Conservation (phyloP, 2,113 vertebrate species). For the Typhlomys cinereus region DNA sequence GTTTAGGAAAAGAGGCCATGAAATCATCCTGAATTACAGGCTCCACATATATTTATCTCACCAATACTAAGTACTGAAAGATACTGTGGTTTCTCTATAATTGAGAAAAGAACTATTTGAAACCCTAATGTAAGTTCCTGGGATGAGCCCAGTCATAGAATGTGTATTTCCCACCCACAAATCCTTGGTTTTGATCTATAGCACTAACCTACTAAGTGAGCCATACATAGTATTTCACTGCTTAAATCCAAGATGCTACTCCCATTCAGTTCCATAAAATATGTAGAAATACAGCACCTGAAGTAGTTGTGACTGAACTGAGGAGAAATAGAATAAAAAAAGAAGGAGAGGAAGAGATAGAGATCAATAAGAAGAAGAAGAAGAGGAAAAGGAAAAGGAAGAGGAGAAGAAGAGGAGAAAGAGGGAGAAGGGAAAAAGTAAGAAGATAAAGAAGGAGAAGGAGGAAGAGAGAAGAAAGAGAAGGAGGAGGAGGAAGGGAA, state of each 20-base stretch:
- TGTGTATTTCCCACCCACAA: not conserved
- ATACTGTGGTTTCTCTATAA: not conserved
- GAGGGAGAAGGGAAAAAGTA: too few species aligned
- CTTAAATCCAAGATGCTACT: not conserved
- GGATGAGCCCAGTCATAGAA: not conserved
- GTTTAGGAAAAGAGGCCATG: not conserved
- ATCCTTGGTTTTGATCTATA: not conserved
- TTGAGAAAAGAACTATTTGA: not conserved
- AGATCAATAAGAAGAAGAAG: too few species aligned
- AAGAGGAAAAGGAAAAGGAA: too few species aligned
- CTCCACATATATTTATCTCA: not conserved
- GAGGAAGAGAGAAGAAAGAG: too few species aligned
- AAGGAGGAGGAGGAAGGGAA: too few species aligned
- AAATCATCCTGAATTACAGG: not conserved
- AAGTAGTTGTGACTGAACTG: too few species aligned
- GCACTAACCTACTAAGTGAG: not conserved
- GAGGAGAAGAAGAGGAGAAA: too few species aligned
- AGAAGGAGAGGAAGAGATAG: too few species aligned
- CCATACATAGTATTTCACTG: not conserved
- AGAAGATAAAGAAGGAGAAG: too few species aligned
- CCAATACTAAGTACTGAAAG: not conserved
- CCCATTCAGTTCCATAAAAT: not conserved
- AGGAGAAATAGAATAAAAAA: too few species aligned
- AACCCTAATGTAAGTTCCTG: not conserved
- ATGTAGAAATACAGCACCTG: not conserved